phyloP scores from a whole-genome alignment of 2,888 invertebrate species.

The Stomorhina lunata region DNA sequence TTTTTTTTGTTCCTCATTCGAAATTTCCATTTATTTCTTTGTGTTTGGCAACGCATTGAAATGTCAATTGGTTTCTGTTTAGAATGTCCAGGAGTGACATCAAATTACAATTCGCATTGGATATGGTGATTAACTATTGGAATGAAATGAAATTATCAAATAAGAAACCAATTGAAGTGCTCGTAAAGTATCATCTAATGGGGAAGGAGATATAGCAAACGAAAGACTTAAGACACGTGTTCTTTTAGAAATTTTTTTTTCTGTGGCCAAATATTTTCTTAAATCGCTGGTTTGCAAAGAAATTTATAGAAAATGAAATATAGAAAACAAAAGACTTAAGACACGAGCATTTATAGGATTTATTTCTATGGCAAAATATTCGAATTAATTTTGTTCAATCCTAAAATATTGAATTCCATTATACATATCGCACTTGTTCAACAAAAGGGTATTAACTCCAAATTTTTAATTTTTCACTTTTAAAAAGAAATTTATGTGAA shows the following conservation, averaged over 20 bases:
- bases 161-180: slow-evolving; percentile 50
- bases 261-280: no score
- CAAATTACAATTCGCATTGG: slow-evolving; percentile 55
- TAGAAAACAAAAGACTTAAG: slow-evolving; percentile 47
- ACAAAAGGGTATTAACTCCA: no score
- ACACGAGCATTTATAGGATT: slow-evolving; percentile 22
- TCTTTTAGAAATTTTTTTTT: neutral
- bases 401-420: no score
- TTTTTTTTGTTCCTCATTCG: neutral
- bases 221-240: slow-evolving; percentile 54
- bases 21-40: slow-evolving; percentile 28
- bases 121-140: slow-evolving; percentile 64
- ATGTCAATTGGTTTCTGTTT: slow-evolving; percentile 65
- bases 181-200: slow-evolving; percentile 18
- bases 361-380: no score
- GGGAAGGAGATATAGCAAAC: neutral
- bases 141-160: slow-evolving; percentile 58
- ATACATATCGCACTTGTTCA: no score
- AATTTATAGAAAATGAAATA: neutral
- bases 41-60: slow-evolving; percentile 63
- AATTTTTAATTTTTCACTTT: no score
- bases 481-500: no score
- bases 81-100: slow-evolving; percentile 60
- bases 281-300: no score
- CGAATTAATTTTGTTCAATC: no score